phyloP scores from a whole-genome alignment of 1,140 invertebrate genomes.

The Glossosoma conforme region DNA sequence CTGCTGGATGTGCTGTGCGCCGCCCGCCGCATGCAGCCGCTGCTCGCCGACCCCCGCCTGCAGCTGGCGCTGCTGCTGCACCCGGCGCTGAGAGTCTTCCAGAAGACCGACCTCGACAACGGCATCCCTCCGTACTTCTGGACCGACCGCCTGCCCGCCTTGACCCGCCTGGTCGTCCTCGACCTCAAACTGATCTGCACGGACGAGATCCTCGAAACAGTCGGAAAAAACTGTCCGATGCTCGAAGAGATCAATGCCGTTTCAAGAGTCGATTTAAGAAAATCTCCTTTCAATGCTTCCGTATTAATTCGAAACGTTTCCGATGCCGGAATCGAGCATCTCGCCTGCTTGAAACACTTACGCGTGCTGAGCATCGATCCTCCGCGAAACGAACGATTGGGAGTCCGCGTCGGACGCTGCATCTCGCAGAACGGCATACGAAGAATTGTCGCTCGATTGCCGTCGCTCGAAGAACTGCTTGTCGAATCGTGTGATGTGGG shows the following conservation, averaged over 20 bases:
- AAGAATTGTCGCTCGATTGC: conserved; percentile 41
- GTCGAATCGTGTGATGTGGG: conserved; percentile 49
- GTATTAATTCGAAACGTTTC: conserved; percentile 46
- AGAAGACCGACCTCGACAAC: conserved; percentile 44
- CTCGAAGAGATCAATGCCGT: conserved; percentile 51
- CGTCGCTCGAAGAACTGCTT: conserved; percentile 42
- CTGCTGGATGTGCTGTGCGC: conserved; percentile 49
- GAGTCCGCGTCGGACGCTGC: conserved; percentile 38
- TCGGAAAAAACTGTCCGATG: conserved; percentile 42
- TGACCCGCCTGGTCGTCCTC: conserved; percentile 42
- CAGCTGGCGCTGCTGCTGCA: conserved; percentile 43
- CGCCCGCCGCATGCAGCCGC: conserved; percentile 39
- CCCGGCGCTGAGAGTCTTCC: conserved; percentile 43
- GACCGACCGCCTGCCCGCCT: conserved; percentile 39
- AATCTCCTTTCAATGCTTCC: conserved; percentile 47
- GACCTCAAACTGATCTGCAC: conserved; percentile 51
- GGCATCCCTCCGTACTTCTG: conserved; percentile 44
- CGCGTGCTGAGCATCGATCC: conserved; percentile 45
- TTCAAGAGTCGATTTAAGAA: conserved; percentile 46
- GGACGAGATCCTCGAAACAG: conserved; percentile 50
- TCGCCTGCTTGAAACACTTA: conserved; percentile 41
- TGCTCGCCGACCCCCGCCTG: conserved; percentile 41
- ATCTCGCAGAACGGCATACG: conserved; percentile 45
- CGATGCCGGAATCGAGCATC: conserved; percentile 39
- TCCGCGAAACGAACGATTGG: conserved; percentile 41